Conservation (phyloP, 2,113 vertebrate species). For the Scomber japonicus region DNA sequence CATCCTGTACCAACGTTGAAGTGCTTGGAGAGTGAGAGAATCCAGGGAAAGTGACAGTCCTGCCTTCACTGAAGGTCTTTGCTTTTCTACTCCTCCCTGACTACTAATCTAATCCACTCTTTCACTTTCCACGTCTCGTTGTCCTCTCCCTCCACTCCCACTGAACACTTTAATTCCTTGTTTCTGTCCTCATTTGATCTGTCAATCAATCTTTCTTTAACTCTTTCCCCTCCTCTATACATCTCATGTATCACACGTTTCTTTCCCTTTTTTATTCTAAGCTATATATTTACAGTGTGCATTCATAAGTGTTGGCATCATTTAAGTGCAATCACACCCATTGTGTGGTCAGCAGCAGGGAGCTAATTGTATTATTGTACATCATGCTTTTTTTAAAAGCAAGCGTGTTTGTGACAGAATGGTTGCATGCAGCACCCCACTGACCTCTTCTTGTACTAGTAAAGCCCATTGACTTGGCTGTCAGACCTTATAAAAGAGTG, state of each 20-base stretch:
- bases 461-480: constrained; percentile 58
- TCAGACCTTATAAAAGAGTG: constrained; percentile 59
- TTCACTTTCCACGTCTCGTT: constrained; percentile 6
- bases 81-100: constrained; percentile 31
- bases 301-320: constrained; percentile 43
- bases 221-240: neutral
- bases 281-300: neutral
- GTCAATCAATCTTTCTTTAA: constrained; percentile 37
- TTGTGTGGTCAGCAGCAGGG: neutral
- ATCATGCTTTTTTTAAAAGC: constrained; percentile 3
- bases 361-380: constrained; percentile 12
- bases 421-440: neutral
- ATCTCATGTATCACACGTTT: too few relatives aligned
- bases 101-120: constrained; percentile 45
- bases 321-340: constrained; percentile 22
- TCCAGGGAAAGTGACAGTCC: neutral
- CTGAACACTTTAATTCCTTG: constrained; percentile 24
- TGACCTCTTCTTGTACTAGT: constrained; percentile 43
- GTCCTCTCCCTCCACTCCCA: neutral
- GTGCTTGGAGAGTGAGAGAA: neutral
- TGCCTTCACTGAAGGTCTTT: constrained; percentile 23
- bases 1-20: constrained; percentile 20
- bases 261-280: constrained; percentile 47
- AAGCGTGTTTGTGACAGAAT: too few relatives aligned
- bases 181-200: constrained; percentile 31